Conservation (phyloP, 2,888 invertebrate species). For the Himalopsyche japonica region DNA sequence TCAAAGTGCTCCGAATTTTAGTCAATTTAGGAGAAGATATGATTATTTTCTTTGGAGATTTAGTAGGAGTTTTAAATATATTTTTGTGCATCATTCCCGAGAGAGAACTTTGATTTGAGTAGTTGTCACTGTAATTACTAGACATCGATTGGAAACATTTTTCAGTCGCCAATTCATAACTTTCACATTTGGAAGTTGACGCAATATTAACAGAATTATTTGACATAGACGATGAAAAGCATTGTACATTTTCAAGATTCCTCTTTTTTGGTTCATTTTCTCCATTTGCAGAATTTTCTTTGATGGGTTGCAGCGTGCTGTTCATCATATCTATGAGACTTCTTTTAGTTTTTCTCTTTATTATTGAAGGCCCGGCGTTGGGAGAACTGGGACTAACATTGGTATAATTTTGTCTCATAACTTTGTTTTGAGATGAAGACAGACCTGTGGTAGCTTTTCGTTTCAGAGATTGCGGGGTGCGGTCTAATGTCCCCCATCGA, state of each 20-base stretch:
- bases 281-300: constrained; percentile 45
- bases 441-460: constrained; percentile 43
- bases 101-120: neutral
- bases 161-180: constrained; percentile 34
- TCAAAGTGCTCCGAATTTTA: constrained; percentile 44
- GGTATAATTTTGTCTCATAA: neutral
- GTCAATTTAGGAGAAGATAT: constrained; percentile 43
- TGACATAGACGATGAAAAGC: neutral
- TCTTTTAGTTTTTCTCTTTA: constrained; percentile 49
- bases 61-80: constrained; percentile 32
- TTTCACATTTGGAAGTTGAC: constrained; percentile 35
- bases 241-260: constrained; percentile 32
- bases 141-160: constrained; percentile 43
- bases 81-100: neutral
- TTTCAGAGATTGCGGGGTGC: constrained; percentile 58
- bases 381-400: constrained; percentile 10
- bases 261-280: constrained; percentile 45
- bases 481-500: constrained; percentile 45
- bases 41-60: constrained; percentile 40
- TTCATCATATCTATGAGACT: constrained; percentile 54
- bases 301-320: constrained; percentile 42
- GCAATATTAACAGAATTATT: constrained; percentile 7
- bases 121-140: neutral
- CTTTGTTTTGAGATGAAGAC: constrained; percentile 27
- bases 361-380: constrained; percentile 6